These are phyloP conservation scores for Nibea albiflora DNA, from an alignment of 2,113 vertebrate genomes.

Conservation along the genomic window DNA sequence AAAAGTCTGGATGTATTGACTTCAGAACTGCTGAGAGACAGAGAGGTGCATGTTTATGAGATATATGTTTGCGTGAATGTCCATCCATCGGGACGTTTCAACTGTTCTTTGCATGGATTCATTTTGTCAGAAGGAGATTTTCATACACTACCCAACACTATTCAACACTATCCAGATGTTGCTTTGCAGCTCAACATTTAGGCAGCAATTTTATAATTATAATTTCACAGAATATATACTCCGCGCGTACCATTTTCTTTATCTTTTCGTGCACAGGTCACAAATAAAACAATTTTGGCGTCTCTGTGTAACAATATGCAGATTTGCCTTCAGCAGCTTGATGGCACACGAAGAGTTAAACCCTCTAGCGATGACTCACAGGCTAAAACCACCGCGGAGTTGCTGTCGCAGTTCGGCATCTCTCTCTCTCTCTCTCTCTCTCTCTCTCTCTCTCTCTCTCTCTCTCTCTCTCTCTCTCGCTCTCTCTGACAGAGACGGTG, in stretches of 20 bases:
- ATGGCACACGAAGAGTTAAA: slow-evolving; percentile 77
- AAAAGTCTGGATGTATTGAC: slow-evolving; percentile 6
- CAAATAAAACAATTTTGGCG: background rate
- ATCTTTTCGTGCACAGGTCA: background rate
- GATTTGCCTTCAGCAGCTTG: background rate
- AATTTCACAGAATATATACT: background rate
- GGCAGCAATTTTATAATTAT: background rate
- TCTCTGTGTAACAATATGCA: background rate
- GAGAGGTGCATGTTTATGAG: background rate
- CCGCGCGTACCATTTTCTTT: background rate
- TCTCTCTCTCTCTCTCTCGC: background rate
- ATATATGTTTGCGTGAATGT: background rate
- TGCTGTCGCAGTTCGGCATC: slow-evolving; percentile 75
- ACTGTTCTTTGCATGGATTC: background rate
- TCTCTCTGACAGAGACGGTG: slow-evolving; percentile 55
- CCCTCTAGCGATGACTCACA: slow-evolving; percentile 84
- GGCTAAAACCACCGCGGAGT: slow-evolving; percentile 71
- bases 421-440: slow-evolving; percentile 1
- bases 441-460: slow-evolving; percentile 17
- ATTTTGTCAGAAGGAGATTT: background rate
- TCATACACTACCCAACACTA: too few species aligned
- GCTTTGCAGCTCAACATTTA: background rate
- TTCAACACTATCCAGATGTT: background rate
- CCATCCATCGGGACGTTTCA: background rate
- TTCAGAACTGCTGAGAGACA: background rate